A percentile compares a stretch with the other conserved stretches of the same genome.
Conservation (phyloP, 2,113 vertebrate genomes). For the Rhinogobius similis region DNA sequence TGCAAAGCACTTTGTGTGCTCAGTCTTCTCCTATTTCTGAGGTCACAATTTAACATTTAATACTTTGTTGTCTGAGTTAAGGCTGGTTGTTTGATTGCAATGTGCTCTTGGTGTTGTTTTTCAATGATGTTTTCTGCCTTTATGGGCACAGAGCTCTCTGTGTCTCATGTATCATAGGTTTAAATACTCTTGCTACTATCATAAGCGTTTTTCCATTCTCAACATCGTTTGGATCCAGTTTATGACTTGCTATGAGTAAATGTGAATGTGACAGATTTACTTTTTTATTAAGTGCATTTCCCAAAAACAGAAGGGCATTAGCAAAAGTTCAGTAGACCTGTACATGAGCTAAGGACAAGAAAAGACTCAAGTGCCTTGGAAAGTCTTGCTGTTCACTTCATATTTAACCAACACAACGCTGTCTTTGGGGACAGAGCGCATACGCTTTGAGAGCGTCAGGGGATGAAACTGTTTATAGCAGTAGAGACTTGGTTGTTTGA, state of each 20-base stretch:
- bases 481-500: conserved; percentile 36
- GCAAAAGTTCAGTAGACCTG: conserved; percentile 43
- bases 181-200: conserved; percentile 20
- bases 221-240: conserved; percentile 42
- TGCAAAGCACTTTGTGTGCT: conserved; percentile 45
- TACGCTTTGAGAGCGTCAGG: conserved; percentile 47
- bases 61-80: conserved; percentile 51
- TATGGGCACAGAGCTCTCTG: conserved; percentile 68
- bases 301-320: conserved; percentile 50
- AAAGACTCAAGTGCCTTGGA: conserved; percentile 78
- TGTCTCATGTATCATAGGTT: conserved; percentile 43
- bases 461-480: conserved; percentile 38
- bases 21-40: conserved; percentile 38
- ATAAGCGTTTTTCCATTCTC: conserved; percentile 27
- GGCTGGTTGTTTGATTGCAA: conserved; percentile 34
- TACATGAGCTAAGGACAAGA: conserved; percentile 55
- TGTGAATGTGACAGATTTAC: conserved; percentile 37
- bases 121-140: conserved; percentile 59
- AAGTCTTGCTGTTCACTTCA: conserved; percentile 55
- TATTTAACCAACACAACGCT: conserved; percentile 40
- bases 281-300: conserved; percentile 70
- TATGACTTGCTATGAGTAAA: conserved; percentile 26
- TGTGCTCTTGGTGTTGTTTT: conserved; percentile 57
- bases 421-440: conserved; percentile 27
- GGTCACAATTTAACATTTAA: conserved; percentile 24